Percentiles rank a stretch among this genome's conserved stretches.
Conservation (phyloP, 2,888 invertebrate species). For the Sarcophaga caerulescens region DNA sequence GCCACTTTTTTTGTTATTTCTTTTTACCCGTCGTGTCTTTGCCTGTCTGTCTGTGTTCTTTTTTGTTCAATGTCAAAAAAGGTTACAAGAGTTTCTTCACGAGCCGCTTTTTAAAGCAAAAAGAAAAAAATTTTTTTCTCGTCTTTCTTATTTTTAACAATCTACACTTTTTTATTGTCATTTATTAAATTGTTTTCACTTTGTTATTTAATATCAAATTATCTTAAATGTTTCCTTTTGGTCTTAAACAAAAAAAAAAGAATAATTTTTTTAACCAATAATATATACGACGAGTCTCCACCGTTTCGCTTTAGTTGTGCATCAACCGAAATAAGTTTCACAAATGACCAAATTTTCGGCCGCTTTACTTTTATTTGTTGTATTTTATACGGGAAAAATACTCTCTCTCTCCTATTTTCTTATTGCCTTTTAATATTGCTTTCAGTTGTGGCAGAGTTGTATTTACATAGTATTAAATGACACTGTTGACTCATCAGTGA, state of each 20-base stretch:
- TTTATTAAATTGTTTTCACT: background rate
- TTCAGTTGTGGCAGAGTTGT: background rate
- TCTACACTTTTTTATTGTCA: conserved; percentile 15
- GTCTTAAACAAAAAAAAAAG: no score
- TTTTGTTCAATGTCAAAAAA: conserved; percentile 80
- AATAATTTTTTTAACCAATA: no score
- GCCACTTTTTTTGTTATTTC: conserved; percentile 28
- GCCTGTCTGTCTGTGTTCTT: conserved; percentile 34
- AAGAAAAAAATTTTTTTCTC: no score
- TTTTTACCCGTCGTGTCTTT: conserved; percentile 57
- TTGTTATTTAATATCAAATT: background rate
- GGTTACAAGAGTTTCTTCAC: conserved; percentile 73
- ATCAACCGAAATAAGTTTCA: conserved; percentile 44
- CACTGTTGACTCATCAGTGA: no score
- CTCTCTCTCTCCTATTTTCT: background rate
- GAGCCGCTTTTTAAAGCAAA: conserved; percentile 12
- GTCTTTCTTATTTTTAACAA: conserved; percentile 30
- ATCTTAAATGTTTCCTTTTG: background rate
- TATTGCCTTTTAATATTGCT: background rate
- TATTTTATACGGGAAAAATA: conserved; percentile 36
- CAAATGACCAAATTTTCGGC: conserved; percentile 54
- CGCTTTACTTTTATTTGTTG: conserved; percentile 52
- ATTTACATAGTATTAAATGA: background rate
- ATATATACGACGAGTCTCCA: background rate
- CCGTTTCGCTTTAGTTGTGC: background rate